These are phyloP conservation scores for Ictalurus furcatus DNA, from an alignment of 2,113 vertebrate genomes.

Conservation along the genomic window DNA sequence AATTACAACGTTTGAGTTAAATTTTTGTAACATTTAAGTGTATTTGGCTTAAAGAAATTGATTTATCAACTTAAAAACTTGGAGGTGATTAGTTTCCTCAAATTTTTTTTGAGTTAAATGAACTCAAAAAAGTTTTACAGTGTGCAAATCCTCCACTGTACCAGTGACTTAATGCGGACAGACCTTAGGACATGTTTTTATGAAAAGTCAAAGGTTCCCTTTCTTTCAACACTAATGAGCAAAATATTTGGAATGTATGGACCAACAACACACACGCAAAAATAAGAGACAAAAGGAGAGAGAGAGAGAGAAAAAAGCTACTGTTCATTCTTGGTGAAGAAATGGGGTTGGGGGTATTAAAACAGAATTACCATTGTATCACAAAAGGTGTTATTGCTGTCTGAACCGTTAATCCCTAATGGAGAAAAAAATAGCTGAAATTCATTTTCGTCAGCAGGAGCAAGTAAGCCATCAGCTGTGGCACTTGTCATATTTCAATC, in stretches of 20 bases:
- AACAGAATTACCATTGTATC: conserved; percentile 48
- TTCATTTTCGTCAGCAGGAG: conserved; percentile 62
- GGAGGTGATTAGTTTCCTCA: no score
- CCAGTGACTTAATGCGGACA: conserved; percentile 43
- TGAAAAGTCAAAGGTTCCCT: conserved; percentile 39
- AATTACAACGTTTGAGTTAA: no score
- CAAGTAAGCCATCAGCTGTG: conserved; percentile 63
- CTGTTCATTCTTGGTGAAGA: background rate
- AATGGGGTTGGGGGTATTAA: background rate
- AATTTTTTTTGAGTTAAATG: no score
- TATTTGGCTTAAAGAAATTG: no score
- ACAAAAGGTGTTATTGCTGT: conserved; percentile 56
- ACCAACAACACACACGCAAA: background rate
- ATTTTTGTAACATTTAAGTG: no score
- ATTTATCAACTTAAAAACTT: no score
- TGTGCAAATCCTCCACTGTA: background rate
- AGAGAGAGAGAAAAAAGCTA: background rate
- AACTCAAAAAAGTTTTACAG: no score
- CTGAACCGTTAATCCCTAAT: conserved; percentile 58
- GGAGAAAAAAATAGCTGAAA: conserved; percentile 64
- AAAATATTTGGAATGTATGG: conserved; percentile 38
- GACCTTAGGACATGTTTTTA: conserved; percentile 43
- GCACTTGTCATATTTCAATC: conserved; percentile 82
- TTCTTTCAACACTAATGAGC: conserved; percentile 35
- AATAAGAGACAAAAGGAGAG: background rate